Evolutionary conservation across 2,888 invertebrate species (phyloP), one percentile per base, ranked within the genome.

Genomic region (Drosophila lutescens): DNA sequence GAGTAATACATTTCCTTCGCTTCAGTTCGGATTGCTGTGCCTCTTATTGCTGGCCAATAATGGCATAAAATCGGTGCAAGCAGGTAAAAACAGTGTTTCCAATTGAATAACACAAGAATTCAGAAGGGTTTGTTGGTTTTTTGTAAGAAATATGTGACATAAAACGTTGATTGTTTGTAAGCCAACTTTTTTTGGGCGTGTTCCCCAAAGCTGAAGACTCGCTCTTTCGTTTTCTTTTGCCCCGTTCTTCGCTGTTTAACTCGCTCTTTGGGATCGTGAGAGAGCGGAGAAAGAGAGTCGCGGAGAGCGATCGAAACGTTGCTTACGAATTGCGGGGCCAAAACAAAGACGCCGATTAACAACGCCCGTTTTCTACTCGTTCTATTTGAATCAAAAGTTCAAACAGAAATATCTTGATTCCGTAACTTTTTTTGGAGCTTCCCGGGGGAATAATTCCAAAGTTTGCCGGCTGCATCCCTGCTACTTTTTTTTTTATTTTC

Each of bases 281-380:
- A 34, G 40, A 13, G 6, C 5, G 2, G 54, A 32, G 34, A 9
- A 36, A 26, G 51, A 53, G 41, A 49, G 69, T 9, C 20, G 9
- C 20, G 17, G 67, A 49, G 70, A 55, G 41, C 44, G 71, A 69
- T 77, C 69, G 41, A 63, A 76, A 53, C 63, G 77, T 79, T 86
- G 88, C 79, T 80, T 88, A 89, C 88, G 87, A 86, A 88, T 55
- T 66, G 65, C 67, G 76, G 57, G 78, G 77, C 58, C 89, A 89
- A 88, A 89, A 89, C 89, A 89, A 85, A 89, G 83, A 70, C 59
- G 61, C 62, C 65, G 60, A 65, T 55, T 72, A 82, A 47, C 87
- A 84, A 88, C 80, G 80, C 77, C 81, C 84, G 61, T 53, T 58
- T 67, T 43, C 30, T 49, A 41, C 53, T 76, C 59, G 40, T 41